Evolutionary conservation across 2,797 vertebrate species (phyloP), one percentile per base, ranked within the genome.

Genomic region (Hozukius guyotensis): DNA sequence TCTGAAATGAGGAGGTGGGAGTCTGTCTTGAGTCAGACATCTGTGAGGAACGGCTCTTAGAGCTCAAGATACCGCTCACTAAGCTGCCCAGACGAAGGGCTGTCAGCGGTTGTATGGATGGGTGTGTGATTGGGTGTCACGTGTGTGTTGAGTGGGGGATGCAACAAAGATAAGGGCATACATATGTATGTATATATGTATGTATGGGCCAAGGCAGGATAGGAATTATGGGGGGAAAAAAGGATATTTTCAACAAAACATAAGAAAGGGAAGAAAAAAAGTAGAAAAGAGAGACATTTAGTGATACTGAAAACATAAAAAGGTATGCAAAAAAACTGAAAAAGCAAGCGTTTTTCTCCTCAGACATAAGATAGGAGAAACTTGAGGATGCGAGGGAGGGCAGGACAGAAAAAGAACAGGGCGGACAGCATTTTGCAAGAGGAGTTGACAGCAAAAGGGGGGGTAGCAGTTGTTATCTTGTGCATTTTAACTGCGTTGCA

Each of bases 1-100:
- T 95, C 93, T 95, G 94, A 78, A 94, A 82, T 80, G 94, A 94
- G 93, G 94, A 94, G 89, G 91, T 93, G 77, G 93, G 93, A 84
- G 82, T 93, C 90, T 94, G 94, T 90, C 93, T 93, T 18, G 93
- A 94, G 75, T 95, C 93, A 83, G 93, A 94, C 93, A 94, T 93
- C 93, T 94, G 94, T 90, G 94, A 93, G 82, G 92, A 93, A 55
- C 82, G 91, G 86, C 89, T 92, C 90, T 95, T 94, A 87, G 93
- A 94, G 89, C 92, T 94, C 91, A 95, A 92, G 68, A 95, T 79
- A 85, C 93, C 80, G 72, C 93, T 93, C 92, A 95, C 93, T 93
- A 94, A 94, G 87, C 89, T 94, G 92, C 94, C 92, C 88, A 95
- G 90, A 84, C 78, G 87, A 61, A 84, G 84, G 89, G 89, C 93